These are phyloP conservation scores for Antitype chi DNA, from an alignment of 2,888 invertebrate genomes.

Conservation along the genomic window DNA sequence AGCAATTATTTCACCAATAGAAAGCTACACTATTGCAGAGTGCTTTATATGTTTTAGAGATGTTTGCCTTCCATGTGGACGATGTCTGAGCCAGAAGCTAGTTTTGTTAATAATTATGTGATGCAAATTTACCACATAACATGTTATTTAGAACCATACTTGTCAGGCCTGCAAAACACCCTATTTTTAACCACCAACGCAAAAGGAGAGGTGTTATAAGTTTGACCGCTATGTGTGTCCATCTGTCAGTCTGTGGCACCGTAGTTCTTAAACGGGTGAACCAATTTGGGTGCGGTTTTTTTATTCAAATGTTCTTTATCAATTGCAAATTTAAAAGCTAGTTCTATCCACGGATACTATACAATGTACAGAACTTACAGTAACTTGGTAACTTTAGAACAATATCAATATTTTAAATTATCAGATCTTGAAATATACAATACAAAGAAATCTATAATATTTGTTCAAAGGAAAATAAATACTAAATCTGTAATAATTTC, in stretches of 20 bases:
- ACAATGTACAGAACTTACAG: not conserved
- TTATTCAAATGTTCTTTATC: too few relatives aligned
- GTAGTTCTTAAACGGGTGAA: too few relatives aligned
- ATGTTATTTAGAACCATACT: not conserved
- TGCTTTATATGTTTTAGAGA: not conserved
- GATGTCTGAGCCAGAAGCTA: not conserved
- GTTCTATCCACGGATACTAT: not conserved
- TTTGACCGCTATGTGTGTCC: too few relatives aligned
- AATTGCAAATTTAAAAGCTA: not conserved
- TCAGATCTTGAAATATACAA: not conserved
- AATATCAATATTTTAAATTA: not conserved
- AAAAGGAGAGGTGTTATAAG: too few relatives aligned
- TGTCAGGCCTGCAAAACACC: not conserved
- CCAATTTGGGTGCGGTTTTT: too few relatives aligned
- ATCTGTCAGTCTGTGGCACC: too few relatives aligned
- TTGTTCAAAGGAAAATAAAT: constrained; percentile 1
- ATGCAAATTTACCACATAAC: not conserved
- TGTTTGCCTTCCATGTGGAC: not conserved
- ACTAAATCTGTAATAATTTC: not conserved
- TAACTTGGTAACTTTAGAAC: not conserved
- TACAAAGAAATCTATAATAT: not conserved
- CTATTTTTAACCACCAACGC: not conserved
- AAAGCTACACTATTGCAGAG: not conserved
- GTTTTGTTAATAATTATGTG: not conserved
- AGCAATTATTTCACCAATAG: not conserved